These are phyloP conservation scores for Synaphobranchus kaupii DNA, from an alignment of 2,797 vertebrate genomes.

Conservation along the genomic window DNA sequence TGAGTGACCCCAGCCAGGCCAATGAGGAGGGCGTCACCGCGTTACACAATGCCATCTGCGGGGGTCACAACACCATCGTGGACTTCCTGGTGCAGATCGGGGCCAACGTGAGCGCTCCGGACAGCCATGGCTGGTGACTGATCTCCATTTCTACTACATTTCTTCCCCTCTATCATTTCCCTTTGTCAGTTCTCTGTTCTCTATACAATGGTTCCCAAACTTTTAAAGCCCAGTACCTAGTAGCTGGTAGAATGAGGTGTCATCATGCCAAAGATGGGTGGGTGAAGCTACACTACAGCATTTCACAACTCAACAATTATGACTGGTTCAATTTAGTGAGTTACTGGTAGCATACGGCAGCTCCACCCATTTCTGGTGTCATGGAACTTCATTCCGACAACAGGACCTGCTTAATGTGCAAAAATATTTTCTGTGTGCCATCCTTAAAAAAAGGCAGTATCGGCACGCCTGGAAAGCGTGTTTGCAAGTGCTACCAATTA, in stretches of 20 bases:
- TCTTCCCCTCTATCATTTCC: background rate
- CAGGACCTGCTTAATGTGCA: background rate
- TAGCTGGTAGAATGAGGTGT: background rate
- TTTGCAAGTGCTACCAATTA: no score
- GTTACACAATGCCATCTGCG: slow-evolving; percentile 90
- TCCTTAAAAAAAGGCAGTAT: no score
- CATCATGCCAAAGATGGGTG: background rate
- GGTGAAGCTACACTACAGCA: background rate
- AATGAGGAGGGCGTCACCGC: slow-evolving; percentile 93
- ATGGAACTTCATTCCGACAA: no score
- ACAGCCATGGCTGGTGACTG: slow-evolving; percentile 88
- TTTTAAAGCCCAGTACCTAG: background rate
- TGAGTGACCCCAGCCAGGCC: slow-evolving; percentile 85
- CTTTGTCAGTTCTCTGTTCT: background rate
- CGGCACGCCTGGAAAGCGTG: no score
- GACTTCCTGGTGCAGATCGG: slow-evolving; percentile 84
- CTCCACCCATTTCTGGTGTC: no score
- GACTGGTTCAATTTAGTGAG: background rate
- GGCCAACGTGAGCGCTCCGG: slow-evolving; percentile 85
- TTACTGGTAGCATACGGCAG: no score
- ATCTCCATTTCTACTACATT: background rate
- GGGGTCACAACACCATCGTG: slow-evolving; percentile 82
- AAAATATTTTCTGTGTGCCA: background rate
- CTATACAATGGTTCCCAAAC: background rate
- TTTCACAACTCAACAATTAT: background rate